phyloP scores from a whole-genome alignment of 2,888 invertebrate genomes.

The Pyrochroa serraticornis region DNA sequence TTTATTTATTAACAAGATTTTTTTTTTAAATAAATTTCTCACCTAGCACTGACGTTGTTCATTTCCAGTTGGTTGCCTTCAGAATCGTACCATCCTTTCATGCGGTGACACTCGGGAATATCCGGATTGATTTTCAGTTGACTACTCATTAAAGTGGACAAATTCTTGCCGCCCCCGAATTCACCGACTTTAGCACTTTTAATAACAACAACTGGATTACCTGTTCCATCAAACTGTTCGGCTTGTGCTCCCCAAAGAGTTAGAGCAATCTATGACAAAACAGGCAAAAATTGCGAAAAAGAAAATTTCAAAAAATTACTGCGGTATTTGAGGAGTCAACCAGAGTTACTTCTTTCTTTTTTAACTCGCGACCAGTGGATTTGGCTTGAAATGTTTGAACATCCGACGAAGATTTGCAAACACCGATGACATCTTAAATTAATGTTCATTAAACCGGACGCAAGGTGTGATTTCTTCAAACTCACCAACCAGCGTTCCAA shows the following conservation, averaged over 20 bases:
- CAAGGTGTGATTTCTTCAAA: slow-evolving; percentile 12
- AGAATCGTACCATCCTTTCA: slow-evolving; percentile 92
- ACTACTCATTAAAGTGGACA: slow-evolving; percentile 65
- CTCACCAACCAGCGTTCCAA: slow-evolving; percentile 76
- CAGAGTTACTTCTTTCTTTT: slow-evolving; percentile 85
- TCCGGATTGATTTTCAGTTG: slow-evolving; percentile 86
- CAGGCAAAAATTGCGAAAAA: too few species aligned
- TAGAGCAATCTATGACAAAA: slow-evolving; percentile 67
- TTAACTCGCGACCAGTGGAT: slow-evolving; percentile 80
- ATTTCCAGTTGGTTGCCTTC: slow-evolving; percentile 69
- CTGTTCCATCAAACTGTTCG: slow-evolving; percentile 77
- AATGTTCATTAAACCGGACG: neutral
- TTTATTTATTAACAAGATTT: too few species aligned
- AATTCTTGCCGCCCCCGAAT: slow-evolving; percentile 81
- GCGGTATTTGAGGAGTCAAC: slow-evolving; percentile 84
- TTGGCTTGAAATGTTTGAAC: slow-evolving; percentile 74
- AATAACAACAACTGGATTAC: slow-evolving; percentile 82
- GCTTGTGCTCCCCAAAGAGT: slow-evolving; percentile 94
- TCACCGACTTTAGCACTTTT: slow-evolving; percentile 87
- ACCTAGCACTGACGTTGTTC: slow-evolving; percentile 70
- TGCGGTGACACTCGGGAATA: slow-evolving; percentile 79
- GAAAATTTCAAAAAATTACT: slow-evolving; percentile 61
- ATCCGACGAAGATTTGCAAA: slow-evolving; percentile 78
- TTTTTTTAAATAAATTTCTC: too few species aligned
- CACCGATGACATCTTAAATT: slow-evolving; percentile 82